Percentiles rank a stretch among this genome's conserved stretches.
Conservation (phyloP, 2,113 vertebrate species). For the Microcebus murinus region DNA sequence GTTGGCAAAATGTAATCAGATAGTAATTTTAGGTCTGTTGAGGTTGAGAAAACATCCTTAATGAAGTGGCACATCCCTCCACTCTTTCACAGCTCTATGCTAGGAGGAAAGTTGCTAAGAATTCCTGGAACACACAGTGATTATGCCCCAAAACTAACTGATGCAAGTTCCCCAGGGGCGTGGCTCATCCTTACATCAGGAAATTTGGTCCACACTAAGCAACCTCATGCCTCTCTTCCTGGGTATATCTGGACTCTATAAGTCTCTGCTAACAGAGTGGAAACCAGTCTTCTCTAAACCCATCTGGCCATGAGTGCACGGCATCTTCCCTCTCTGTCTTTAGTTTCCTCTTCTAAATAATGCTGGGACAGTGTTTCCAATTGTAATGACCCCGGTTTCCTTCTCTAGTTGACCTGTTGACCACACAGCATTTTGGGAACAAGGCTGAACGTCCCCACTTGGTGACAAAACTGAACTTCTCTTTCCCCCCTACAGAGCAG, state of each 20-base stretch:
- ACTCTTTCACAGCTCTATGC: background rate
- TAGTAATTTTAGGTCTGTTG: no score
- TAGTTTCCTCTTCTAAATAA: background rate
- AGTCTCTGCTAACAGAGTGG: no score
- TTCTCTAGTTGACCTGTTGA: background rate
- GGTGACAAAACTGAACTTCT: background rate
- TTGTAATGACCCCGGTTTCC: background rate
- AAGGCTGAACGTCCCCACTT: background rate
- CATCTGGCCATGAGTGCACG: background rate
- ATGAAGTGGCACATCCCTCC: no score
- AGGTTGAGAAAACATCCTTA: no score
- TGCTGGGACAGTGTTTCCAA: background rate
- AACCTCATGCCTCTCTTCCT: no score
- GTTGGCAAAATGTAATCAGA: no score
- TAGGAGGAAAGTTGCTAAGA: background rate
- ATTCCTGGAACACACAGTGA: background rate
- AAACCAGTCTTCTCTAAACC: background rate
- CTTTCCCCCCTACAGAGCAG: background rate
- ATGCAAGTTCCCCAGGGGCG: accelerated
- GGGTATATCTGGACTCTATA: no score
- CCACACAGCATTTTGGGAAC: background rate
- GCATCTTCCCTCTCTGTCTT: background rate
- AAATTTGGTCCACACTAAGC: no score
- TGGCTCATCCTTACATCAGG: no score
- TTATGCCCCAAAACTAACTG: background rate